Evolutionary conservation across 2,113 vertebrate genomes (phyloP).

Genomic region (Gnathonemus longibarbis): DNA sequence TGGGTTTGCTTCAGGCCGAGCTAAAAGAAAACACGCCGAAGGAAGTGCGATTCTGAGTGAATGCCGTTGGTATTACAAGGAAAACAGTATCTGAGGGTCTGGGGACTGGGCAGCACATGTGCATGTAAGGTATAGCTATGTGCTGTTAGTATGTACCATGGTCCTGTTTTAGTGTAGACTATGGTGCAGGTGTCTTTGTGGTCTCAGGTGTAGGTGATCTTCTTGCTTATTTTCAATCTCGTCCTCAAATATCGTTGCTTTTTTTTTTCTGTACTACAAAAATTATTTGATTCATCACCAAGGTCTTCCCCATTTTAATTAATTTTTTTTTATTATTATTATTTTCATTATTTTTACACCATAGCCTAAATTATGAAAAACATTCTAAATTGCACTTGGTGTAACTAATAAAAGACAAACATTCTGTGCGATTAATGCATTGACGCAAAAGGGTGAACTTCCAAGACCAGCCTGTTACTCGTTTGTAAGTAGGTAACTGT

Average conservation of each 20-base stretch:
- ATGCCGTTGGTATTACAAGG: slow-evolving; percentile 31
- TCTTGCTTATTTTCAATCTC: not conserved
- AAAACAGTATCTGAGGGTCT: slow-evolving; percentile 22
- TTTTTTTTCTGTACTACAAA: not conserved
- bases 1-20: slow-evolving; percentile 45
- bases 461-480: not conserved
- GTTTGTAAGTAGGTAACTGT: not conserved
- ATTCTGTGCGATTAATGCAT: not conserved
- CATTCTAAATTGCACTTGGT: not conserved
- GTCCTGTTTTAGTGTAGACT: too few species aligned
- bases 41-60: slow-evolving; percentile 33
- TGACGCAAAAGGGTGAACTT: not conserved
- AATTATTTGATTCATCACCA: not conserved
- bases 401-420: not conserved
- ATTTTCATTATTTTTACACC: not conserved
- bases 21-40: slow-evolving; percentile 51
- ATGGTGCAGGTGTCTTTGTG: not conserved
- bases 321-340: not conserved
- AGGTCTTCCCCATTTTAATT: not conserved
- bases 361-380: not conserved
- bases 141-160: not conserved
- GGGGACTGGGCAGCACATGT: not conserved
- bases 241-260: not conserved
- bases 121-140: not conserved
- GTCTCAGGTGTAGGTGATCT: not conserved